Percentiles rank a stretch among this genome's conserved stretches.
Conservation (phyloP, 2,888 invertebrate species). For the Andrena camellia region DNA sequence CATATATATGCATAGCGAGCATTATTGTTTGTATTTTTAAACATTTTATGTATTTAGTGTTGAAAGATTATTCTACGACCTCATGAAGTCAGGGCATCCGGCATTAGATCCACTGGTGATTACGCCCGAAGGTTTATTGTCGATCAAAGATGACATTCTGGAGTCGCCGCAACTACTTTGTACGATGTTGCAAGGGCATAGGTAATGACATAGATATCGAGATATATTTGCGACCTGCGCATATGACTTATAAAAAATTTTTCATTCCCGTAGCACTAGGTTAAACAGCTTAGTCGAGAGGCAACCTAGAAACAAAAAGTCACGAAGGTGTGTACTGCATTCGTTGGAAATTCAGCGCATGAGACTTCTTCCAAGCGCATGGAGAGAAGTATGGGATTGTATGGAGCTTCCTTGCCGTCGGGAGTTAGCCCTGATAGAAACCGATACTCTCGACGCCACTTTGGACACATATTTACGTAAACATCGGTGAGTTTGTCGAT, state of each 20-base stretch:
- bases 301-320: slow-evolving; percentile 95
- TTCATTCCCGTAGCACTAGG: slow-evolving; percentile 87
- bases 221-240: not conserved
- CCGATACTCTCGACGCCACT: slow-evolving; percentile 93
- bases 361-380: slow-evolving; percentile 90
- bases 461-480: slow-evolving; percentile 96
- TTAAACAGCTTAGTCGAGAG: slow-evolving; percentile 92
- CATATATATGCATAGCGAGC: not conserved
- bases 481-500: slow-evolving; percentile 88
- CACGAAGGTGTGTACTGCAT: slow-evolving; percentile 94
- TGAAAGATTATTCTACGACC: slow-evolving; percentile 94
- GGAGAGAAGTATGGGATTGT: slow-evolving; percentile 94
- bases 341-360: slow-evolving; percentile 95
- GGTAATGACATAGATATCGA: slow-evolving; percentile 86
- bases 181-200: slow-evolving; percentile 94
- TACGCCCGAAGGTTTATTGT: slow-evolving; percentile 91
- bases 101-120: slow-evolving; percentile 95
- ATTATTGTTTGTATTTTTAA: slow-evolving; percentile 24
- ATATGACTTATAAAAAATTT: slow-evolving; percentile 11
- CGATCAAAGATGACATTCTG: slow-evolving; percentile 92
- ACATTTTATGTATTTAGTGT: slow-evolving; percentile 87
- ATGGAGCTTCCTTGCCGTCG: slow-evolving; percentile 93
- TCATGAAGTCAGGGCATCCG: slow-evolving; percentile 93
- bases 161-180: slow-evolving; percentile 93
- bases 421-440: slow-evolving; percentile 95